These are phyloP conservation scores for Geotrypetes seraphini DNA, from an alignment of 2,797 vertebrate species.

Conservation along the genomic window DNA sequence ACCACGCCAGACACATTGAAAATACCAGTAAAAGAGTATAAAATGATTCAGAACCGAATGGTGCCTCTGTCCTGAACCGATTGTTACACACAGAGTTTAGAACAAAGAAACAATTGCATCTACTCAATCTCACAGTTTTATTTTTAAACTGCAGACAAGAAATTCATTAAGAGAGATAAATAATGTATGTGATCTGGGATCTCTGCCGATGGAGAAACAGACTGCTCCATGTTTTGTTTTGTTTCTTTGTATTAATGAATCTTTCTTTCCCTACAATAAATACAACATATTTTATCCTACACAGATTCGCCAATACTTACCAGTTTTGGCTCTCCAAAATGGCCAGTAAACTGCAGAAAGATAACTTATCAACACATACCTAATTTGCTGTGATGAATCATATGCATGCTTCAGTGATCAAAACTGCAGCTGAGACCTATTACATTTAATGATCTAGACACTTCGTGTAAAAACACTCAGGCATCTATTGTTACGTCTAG, in stretches of 20 bases:
- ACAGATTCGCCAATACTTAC: conserved; percentile 21
- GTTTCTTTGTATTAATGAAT: conserved; percentile 27
- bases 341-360: conserved; percentile 34
- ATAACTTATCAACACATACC: conserved; percentile 41
- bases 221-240: conserved; percentile 24
- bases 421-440: conserved; percentile 64
- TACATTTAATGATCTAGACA: conserved; percentile 50
- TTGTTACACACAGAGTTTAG: conserved; percentile 25
- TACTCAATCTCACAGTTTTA: conserved; percentile 38
- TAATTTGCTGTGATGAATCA: conserved; percentile 65
- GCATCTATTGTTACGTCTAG: conserved; percentile 35
- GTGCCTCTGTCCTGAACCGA: conserved; percentile 25
- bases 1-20: conserved; percentile 20
- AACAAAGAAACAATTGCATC: no score
- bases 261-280: conserved; percentile 26
- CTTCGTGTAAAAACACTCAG: conserved; percentile 49
- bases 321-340: conserved; percentile 26
- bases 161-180: conserved; percentile 50
- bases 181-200: conserved; percentile 50
- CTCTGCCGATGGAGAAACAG: conserved; percentile 24
- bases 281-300: conserved; percentile 17
- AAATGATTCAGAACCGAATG: conserved; percentile 18
- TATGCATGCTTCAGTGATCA: conserved; percentile 50
- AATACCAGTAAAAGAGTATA: no score
- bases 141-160: conserved; percentile 49